Percentiles rank a stretch among this genome's conserved stretches.
Conservation (phyloP, 2,888 invertebrate species). For the Nomada fabriciana region DNA sequence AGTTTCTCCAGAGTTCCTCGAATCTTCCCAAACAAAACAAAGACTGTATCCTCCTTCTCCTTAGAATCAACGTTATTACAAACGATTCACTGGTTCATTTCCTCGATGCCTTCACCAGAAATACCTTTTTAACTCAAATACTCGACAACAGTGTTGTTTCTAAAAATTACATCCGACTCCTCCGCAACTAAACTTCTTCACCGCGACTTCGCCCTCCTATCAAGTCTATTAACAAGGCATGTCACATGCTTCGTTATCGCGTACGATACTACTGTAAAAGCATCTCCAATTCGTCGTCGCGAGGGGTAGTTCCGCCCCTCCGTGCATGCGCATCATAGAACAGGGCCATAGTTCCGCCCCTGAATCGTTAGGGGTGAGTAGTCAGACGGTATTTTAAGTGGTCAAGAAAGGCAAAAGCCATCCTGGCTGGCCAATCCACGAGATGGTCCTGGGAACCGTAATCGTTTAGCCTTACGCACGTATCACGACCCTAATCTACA, state of each 20-base stretch:
- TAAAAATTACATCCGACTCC: neutral
- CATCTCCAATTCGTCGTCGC: conserved; percentile 56
- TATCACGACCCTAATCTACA: conserved; percentile 56
- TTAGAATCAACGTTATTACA: neutral
- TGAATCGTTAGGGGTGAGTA: conserved; percentile 46
- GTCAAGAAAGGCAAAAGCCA: conserved; percentile 46
- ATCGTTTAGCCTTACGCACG: no score
- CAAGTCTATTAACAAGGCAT: conserved; percentile 46
- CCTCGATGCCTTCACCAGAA: neutral
- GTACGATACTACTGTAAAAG: conserved; percentile 24
- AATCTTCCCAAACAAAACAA: neutral
- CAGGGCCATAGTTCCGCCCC: conserved; percentile 60
- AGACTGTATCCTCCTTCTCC: neutral
- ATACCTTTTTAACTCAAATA: neutral
- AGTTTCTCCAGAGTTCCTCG: neutral
- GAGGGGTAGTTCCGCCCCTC: conserved; percentile 59
- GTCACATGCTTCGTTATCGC: conserved; percentile 58
- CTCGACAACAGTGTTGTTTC: neutral
- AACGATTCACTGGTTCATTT: neutral
- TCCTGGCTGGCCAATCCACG: no score
- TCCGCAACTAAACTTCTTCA: conserved; percentile 3
- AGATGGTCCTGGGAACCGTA: no score
- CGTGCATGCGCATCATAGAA: conserved; percentile 64
- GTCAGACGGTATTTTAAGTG: conserved; percentile 28
- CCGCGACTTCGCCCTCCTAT: conserved; percentile 19